Percentiles rank a stretch among this genome's conserved stretches.
Evolutionary conservation across 1,140 invertebrate species (phyloP).

Genomic region (Bombus consobrinus): DNA sequence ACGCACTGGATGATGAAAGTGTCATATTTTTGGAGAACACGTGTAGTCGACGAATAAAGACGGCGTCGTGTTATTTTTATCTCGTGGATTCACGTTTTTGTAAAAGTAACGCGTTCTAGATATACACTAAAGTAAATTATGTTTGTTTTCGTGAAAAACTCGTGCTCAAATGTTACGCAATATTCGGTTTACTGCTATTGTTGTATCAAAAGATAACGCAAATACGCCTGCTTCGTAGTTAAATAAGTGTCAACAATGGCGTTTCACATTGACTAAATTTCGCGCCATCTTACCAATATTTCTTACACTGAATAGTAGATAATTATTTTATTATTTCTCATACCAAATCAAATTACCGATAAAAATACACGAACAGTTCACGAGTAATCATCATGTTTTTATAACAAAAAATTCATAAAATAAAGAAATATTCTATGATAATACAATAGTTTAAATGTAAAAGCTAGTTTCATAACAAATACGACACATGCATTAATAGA

Average conservation of each 20-base stretch:
- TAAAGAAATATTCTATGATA: neutral
- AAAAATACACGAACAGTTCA: neutral
- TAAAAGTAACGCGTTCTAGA: neutral
- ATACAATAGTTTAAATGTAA: neutral
- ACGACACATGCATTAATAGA: slow-evolving; percentile 27
- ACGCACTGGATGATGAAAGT: slow-evolving; percentile 37
- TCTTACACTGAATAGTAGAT: neutral
- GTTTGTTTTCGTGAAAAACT: slow-evolving; percentile 30
- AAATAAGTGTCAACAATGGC: slow-evolving; percentile 48
- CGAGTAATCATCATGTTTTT: neutral
- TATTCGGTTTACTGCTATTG: slow-evolving; percentile 12
- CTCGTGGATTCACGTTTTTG: slow-evolving; percentile 14
- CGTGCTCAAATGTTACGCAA: slow-evolving; percentile 33
- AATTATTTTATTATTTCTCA: neutral
- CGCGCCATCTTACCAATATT: slow-evolving; percentile 16
- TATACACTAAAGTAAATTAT: neutral
- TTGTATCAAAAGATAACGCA: slow-evolving; percentile 41
- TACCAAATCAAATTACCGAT: neutral
- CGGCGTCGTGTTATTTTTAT: slow-evolving; percentile 30
- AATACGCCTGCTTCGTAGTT: neutral
- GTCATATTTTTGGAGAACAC: slow-evolving; percentile 47
- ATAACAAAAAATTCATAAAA: neutral
- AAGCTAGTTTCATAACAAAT: neutral
- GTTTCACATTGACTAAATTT: slow-evolving; percentile 5
- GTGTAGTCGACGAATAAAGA: slow-evolving; percentile 30